Evolutionary conservation across 2,888 invertebrate genomes (phyloP), one percentile per base, ranked within the genome.

Genomic region (Torymus texanus): DNA sequence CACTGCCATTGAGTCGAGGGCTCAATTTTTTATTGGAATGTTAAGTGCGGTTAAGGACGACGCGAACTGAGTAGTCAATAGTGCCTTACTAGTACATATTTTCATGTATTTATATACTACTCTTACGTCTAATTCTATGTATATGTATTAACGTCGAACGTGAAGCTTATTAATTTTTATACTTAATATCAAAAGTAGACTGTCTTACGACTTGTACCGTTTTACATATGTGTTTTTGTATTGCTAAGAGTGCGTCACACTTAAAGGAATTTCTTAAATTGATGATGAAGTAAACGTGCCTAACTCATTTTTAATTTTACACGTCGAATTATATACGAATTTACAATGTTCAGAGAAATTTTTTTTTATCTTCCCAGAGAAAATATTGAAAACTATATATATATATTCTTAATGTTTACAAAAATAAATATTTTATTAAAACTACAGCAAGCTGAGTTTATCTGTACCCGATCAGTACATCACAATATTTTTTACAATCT

Each of bases 371-470:
- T 21, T 21, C 2, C 18, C 29, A n/a, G 10, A 59, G 10, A 66
- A 18, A 51, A 29, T 12, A 55, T 24, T 16, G 16, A 55, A 61
- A 41, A 24, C 24, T 55, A 63, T 0, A 68, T 12, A 18, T 14
- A 61, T 14, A 50, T 13, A 16, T 4, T 67, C 5, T 61, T 66
- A 13, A 55, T 59, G n/a, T 67, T 75, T 81, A 78, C 18, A 75
- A 75, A 81, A 81, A 78, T 81, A 81, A 78, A 81, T 71, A 75
- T 75, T 78, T 81, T 78, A 81, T 81, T 81, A 13, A 63, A 72
- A 53, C 50, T 63, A 70, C 50, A 61, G 13, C 18, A 73, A 58
- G 59, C 16, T 66, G 21, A 66, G 4, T 70, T 70, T 21, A 8
- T 53, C 14, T 58, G 51, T 41, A 63, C 56, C 53, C 8, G 18